phyloP scores from a whole-genome alignment of 2,797 vertebrate genomes.

The Enteromius viviparus region DNA sequence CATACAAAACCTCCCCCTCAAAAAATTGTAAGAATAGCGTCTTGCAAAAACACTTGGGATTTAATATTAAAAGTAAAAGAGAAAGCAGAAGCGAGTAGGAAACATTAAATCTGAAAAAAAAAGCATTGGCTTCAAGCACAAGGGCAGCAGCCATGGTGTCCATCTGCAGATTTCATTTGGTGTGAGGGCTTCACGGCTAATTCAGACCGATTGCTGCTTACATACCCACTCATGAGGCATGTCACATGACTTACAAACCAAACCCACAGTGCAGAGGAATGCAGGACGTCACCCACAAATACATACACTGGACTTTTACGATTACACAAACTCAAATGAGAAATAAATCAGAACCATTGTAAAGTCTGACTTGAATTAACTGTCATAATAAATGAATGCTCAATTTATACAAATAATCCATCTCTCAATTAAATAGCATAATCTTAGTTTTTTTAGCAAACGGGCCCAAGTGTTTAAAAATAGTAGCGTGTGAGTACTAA shows the following conservation, averaged over 20 bases:
- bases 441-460: slow-evolving; percentile 28
- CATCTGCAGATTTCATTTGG: slow-evolving; percentile 45
- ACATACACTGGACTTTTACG: slow-evolving; percentile 30
- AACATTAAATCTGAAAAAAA: slow-evolving; percentile 13
- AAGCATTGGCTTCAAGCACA: neutral
- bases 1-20: neutral
- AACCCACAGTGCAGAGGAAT: slow-evolving; percentile 38
- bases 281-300: slow-evolving; percentile 38
- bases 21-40: neutral
- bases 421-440: slow-evolving; percentile 38
- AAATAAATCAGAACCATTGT: slow-evolving; percentile 31
- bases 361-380: slow-evolving; percentile 35
- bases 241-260: slow-evolving; percentile 37
- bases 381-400: slow-evolving; percentile 50
- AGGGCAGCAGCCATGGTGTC: slow-evolving; percentile 31
- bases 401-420: slow-evolving; percentile 44
- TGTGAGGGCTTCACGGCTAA: slow-evolving; percentile 43
- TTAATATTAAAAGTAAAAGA: neutral
- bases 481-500: slow-evolving; percentile 1
- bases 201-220: slow-evolving; percentile 49
- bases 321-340: slow-evolving; percentile 41
- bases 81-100: neutral
- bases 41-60: neutral
- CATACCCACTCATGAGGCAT: slow-evolving; percentile 38
- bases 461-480: slow-evolving; percentile 41